phyloP scores from a whole-genome alignment of 2,888 invertebrate species.

The Diplazon laetatorius region DNA sequence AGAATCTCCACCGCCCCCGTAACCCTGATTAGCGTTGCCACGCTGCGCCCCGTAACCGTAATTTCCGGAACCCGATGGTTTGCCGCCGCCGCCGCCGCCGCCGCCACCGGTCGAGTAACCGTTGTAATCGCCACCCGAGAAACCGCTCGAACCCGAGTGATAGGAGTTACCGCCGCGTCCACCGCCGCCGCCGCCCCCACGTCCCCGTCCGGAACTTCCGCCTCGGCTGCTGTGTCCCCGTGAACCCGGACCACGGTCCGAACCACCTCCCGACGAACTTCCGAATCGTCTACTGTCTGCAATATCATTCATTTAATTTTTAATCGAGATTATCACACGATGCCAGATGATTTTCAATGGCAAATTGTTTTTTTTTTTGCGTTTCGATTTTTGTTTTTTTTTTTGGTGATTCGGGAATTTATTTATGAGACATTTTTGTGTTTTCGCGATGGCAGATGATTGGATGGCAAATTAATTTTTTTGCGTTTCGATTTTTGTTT shows the following conservation, averaged over 20 bases:
- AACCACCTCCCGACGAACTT: constrained; percentile 55
- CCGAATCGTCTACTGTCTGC: constrained; percentile 73
- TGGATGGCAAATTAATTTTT: too few species aligned
- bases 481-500: too few species aligned
- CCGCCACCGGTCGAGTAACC: constrained; percentile 71
- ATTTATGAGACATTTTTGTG: too few species aligned
- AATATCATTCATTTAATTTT: background rate
- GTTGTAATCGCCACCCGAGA: constrained; percentile 73
- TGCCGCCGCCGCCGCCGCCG: too few species aligned
- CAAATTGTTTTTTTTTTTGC: too few species aligned
- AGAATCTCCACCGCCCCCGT: constrained; percentile 69
- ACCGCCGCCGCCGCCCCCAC: constrained; percentile 64
- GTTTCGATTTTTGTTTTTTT: too few species aligned
- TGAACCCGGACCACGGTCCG: constrained; percentile 61
- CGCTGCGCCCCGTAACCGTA: constrained; percentile 75
- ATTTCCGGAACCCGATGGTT: constrained; percentile 67
- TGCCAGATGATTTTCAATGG: too few species aligned
- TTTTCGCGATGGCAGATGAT: too few species aligned
- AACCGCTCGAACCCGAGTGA: constrained; percentile 69
- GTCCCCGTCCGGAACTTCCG: constrained; percentile 68
- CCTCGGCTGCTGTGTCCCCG: constrained; percentile 58
- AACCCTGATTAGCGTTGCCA: constrained; percentile 69
- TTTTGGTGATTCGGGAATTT: too few species aligned
- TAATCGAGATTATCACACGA: too few species aligned
- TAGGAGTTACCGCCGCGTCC: constrained; percentile 70